Evolutionary conservation across 2,113 vertebrate species (phyloP), one percentile per base, ranked within the genome.

Genomic region (Ameiurus melas): DNA sequence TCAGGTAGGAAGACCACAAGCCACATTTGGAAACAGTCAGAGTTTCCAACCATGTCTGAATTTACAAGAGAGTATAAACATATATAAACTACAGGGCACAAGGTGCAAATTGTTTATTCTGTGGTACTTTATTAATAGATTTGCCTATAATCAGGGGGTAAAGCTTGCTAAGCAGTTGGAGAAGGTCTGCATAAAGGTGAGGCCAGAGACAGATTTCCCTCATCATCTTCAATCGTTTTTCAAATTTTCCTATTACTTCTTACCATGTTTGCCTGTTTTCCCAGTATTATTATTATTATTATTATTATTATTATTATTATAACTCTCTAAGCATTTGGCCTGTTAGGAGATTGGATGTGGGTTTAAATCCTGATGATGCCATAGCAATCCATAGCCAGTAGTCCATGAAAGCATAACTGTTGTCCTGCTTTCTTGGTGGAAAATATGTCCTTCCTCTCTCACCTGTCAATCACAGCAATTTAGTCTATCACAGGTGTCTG

Each of bases 1-100:
- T 84, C 83, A 57, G 60, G 83, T 47, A 70, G 71, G 36, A 85
- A 73, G 82, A 14, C 71, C 73, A 79, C 30, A 82, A 82, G 73
- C 57, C 71, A 62, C 71, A 47, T 47, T 47, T 47, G 43, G 43
- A 47, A 43, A 19, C 70, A 33, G 53, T 55, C 84, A 70, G n/a
- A 58, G 13, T 75, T 57, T 85, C 30, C 84, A 58, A 75, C 43
- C 51, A 36, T 43, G 30, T 14, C 30, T n/a, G 70, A 60, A 58
- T 82, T 60, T 82, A 82, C 80, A 36, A 60, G 33, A 60, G 19
- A 2, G 9, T 60, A 60, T 60, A 82, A 82, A 82, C 80, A 36
- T 25, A 25, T 33, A 82, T 22, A 39, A 82, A 39, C 68, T 39
- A 73, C n/a, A 85, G 20, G n/a, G n/a, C 17, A 55, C 19, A 55